Base-by-base conservation (phyloP, 2,888 invertebrate genomes). In the Apodemia hepburni region DNA sequence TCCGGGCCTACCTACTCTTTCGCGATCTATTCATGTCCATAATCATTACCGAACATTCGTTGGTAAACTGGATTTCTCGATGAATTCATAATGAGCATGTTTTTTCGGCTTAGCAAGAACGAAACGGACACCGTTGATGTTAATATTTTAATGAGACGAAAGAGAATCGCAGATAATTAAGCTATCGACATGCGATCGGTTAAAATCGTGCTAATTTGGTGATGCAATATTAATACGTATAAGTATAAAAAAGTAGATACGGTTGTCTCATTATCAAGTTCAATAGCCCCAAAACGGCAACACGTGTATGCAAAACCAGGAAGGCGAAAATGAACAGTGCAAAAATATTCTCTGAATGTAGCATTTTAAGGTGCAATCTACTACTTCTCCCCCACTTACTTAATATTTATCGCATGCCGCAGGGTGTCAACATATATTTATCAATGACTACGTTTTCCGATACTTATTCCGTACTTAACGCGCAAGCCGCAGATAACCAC, bases 241-340 rank as follows among this genome's bases (percentile, higher is more conserved):
- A 84, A 45, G 54, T 9, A 9, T 86, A 87, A 81, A 84, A 81
- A 75, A 70, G 72, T 75, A 84, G 80, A 87, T 84, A 87, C 84
- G 81, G 77, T 78, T 79, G 84, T 84, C 83, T 84, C 84, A 87
- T 87, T 88, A 90, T 89, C 88, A 90, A 89, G 91, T 91, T 91
- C 90, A 90, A 90, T 85, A 91, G 90, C 90, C 91, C 75, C 86
- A 72, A 79, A 79, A 73, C 76, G 81, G 75, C 84, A 90, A 78
- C 90, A 89, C 91, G 91, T 91, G 90, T 89, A 90, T 89, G 90
- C 89, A 88, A 90, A 90, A 87, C 74, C 77, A 76, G 73, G 73
- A 75, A 76, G 74, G 74, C 76, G 70, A 70, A 63, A 66, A 64
- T 68, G 69, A 73, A 78, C 71, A 80, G 78, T 75, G 88, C 87